phyloP scores from a whole-genome alignment of 2,888 invertebrate genomes.

The Heliconius aoede region DNA sequence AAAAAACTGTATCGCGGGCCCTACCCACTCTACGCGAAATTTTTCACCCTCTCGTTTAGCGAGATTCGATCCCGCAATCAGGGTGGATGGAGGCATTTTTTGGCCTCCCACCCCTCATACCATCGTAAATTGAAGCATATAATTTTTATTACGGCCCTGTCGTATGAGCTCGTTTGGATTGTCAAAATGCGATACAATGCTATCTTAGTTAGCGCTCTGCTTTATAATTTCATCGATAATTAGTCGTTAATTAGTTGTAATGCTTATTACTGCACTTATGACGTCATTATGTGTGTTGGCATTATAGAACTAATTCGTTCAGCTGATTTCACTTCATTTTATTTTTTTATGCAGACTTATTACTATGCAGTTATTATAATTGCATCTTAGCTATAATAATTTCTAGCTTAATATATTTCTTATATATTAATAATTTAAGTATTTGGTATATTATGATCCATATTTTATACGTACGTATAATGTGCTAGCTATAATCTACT shows the following conservation, averaged over 20 bases:
- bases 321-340: not conserved
- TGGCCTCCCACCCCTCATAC: conserved; percentile 63
- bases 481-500: not conserved
- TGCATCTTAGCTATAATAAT: not conserved
- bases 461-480: not conserved
- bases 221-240: conserved; percentile 29
- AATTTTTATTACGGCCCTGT: conserved; percentile 83
- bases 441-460: not conserved
- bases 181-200: conserved; percentile 53
- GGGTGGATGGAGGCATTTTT: conserved; percentile 74
- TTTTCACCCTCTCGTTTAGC: conserved; percentile 77
- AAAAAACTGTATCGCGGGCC: conserved; percentile 77
- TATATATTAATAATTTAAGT: not conserved
- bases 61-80: conserved; percentile 82
- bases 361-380: not conserved
- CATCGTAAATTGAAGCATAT: conserved; percentile 84
- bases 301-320: not conserved
- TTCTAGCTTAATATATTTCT: too few relatives aligned
- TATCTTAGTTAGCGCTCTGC: conserved; percentile 41
- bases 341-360: not conserved
- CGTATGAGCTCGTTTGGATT: conserved; percentile 69
- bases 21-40: conserved; percentile 63
- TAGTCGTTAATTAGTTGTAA: conserved; percentile 20
- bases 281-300: not conserved
- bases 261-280: not conserved